Percentiles rank a stretch among this genome's conserved stretches.
These are phyloP conservation scores for Synanthedon formicaeformis DNA, from an alignment of 2,888 invertebrate genomes.

Conservation along the genomic window DNA sequence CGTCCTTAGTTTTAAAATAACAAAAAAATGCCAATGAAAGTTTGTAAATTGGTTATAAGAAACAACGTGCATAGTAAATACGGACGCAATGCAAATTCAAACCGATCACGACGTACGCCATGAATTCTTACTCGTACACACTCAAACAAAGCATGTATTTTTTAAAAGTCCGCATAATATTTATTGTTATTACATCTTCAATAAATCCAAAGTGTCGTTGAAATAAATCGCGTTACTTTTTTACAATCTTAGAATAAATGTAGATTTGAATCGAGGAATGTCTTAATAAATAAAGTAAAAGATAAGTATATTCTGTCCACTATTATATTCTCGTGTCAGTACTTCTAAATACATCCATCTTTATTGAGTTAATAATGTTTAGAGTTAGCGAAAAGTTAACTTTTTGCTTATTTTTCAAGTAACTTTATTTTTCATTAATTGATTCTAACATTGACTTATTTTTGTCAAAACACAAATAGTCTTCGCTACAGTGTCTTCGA, in stretches of 20 bases:
- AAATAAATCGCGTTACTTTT: conserved; percentile 26
- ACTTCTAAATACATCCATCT: no score
- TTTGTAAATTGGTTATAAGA: not conserved
- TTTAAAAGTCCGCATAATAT: conserved; percentile 15
- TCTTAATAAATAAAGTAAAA: no score
- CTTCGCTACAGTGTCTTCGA: no score
- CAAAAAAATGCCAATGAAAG: conserved; percentile 4
- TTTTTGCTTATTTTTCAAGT: no score
- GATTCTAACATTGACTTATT: no score
- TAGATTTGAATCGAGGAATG: not conserved
- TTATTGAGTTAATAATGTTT: no score
- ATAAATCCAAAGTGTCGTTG: conserved; percentile 22
- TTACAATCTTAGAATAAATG: conserved; percentile 8
- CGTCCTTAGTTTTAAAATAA: not conserved
- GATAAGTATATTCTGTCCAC: no score
- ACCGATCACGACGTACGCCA: conserved; percentile 17
- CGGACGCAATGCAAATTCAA: conserved; percentile 1
- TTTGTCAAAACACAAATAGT: no score
- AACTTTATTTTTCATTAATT: no score
- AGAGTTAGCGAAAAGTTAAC: no score
- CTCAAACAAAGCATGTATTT: conserved; percentile 16
- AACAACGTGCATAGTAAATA: conserved; percentile 1
- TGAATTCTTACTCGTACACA: conserved; percentile 18
- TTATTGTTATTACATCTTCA: conserved; percentile 21
- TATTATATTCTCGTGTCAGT: no score